Conservation (phyloP, 2,113 vertebrate genomes). For the Tursiops truncatus region DNA sequence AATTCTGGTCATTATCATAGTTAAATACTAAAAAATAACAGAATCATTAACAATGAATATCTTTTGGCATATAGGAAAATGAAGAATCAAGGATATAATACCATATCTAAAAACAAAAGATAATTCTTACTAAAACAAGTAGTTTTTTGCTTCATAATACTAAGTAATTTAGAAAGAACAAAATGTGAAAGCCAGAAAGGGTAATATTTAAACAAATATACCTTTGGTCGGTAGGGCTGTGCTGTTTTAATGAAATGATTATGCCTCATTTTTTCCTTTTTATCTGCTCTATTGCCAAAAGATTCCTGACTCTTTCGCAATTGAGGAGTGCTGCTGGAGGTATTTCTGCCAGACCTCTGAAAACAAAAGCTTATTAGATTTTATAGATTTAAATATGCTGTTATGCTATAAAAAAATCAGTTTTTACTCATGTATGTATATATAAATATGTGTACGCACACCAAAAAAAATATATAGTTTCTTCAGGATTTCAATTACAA, state of each 20-base stretch:
- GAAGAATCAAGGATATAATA: background rate
- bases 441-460: background rate
- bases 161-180: constrained; percentile 29
- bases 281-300: constrained; percentile 96
- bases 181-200: constrained; percentile 27
- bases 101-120: background rate
- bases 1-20: background rate
- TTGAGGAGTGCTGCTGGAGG: constrained; percentile 90
- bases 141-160: constrained; percentile 28
- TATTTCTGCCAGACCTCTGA: constrained; percentile 93
- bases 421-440: background rate
- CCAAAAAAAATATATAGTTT: background rate
- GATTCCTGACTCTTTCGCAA: constrained; percentile 94
- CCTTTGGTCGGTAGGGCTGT: constrained; percentile 98
- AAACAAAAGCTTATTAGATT: constrained; percentile 50
- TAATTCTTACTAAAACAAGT: constrained; percentile 33
- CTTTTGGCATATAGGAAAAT: background rate
- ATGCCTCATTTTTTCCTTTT: constrained; percentile 97
- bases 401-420: constrained; percentile 19
- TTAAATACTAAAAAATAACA: constrained; percentile 11
- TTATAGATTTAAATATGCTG: constrained; percentile 41
- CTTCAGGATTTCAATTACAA: constrained; percentile 15
- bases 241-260: constrained; percentile 99
- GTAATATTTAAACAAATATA: constrained; percentile 69
- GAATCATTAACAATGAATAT: background rate